Conservation (phyloP, 2,888 invertebrate species). For the Fissipunctia ypsillon region DNA sequence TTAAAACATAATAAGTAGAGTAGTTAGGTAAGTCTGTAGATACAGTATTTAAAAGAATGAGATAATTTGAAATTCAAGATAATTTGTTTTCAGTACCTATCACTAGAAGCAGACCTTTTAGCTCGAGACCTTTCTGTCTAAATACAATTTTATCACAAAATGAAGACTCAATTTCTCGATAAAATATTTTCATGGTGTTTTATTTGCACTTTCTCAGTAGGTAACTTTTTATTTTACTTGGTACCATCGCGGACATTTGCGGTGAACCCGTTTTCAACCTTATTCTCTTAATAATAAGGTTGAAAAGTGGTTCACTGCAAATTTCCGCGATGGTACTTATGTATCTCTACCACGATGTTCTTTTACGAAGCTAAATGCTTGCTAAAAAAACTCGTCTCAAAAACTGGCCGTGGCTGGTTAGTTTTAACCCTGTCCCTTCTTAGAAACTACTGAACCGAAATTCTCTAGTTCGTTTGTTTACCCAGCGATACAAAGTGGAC, state of each 20-base stretch:
- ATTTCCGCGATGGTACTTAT: no score
- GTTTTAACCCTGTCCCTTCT: conserved; percentile 79
- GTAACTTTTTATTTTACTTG: conserved; percentile 2
- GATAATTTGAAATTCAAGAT: neutral
- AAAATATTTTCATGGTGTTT: neutral
- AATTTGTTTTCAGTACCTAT: neutral
- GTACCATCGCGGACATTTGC: no score
- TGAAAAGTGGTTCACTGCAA: no score
- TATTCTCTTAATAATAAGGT: no score
- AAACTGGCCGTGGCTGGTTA: conserved; percentile 63
- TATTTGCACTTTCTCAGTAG: neutral
- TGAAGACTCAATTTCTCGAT: neutral
- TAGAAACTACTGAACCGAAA: conserved; percentile 86
- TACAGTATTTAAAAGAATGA: neutral
- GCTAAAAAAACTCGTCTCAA: conserved; percentile 62
- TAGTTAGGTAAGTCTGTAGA: neutral
- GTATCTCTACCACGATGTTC: conserved; percentile 4
- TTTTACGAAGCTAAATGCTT: conserved; percentile 24
- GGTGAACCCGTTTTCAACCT: no score
- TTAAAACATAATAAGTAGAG: neutral
- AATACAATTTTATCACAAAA: conserved; percentile 1
- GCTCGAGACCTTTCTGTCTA: neutral
- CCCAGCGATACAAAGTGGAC: conserved; percentile 70
- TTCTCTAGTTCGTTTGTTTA: conserved; percentile 77
- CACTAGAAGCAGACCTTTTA: neutral